Percentiles rank a stretch among this genome's conserved stretches.
phyloP scores from a whole-genome alignment of 2,797 vertebrate species.

The Chloroceryle inda region DNA sequence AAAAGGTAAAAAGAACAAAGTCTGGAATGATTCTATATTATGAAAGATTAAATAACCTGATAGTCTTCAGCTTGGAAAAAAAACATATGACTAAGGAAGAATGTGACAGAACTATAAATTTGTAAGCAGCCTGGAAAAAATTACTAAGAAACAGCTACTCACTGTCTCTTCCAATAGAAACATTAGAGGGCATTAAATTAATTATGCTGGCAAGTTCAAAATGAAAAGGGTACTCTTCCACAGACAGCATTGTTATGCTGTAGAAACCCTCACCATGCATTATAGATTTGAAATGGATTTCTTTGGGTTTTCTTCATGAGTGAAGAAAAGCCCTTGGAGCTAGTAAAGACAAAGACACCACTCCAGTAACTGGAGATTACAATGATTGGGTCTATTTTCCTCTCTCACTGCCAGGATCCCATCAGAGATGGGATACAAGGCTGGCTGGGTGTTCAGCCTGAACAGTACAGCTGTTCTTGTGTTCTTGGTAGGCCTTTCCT shows the following conservation, averaged over 20 bases:
- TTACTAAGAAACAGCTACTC: slow-evolving; percentile 10
- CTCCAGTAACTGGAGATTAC: neutral
- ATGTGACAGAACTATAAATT: neutral
- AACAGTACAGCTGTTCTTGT: neutral
- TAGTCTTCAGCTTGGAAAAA: neutral
- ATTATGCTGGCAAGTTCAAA: neutral
- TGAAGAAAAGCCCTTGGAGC: neutral
- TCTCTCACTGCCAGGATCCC: neutral
- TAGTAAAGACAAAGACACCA: neutral
- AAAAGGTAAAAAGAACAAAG: neutral
- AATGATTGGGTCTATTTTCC: neutral
- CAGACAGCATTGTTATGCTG: neutral
- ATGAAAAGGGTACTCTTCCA: neutral
- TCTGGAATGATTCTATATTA: neutral
- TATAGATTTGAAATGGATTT: accelerated
- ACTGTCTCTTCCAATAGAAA: slow-evolving; percentile 19
- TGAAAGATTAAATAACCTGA: neutral
- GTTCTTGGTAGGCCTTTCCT: neutral
- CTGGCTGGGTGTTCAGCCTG: neutral
- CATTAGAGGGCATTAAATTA: neutral
- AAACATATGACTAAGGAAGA: neutral
- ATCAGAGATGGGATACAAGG: accelerated
- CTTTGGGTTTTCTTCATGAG: neutral
- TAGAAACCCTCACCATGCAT: neutral
- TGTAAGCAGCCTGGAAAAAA: neutral